Evolutionary conservation across 2,113 vertebrate genomes (phyloP).

Genomic region (Phoxinus phoxinus): DNA sequence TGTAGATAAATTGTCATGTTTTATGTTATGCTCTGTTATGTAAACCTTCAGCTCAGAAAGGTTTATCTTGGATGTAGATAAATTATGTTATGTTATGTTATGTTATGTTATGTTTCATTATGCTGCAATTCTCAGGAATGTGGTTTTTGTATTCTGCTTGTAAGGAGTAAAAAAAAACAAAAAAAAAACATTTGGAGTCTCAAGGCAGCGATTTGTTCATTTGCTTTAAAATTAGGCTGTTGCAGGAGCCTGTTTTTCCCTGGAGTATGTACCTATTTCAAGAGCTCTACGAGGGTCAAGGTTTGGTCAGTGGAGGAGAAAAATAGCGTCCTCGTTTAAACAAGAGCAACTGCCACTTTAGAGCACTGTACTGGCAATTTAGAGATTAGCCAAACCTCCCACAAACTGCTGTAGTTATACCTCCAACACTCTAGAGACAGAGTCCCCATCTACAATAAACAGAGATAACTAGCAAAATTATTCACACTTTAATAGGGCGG

Average conservation of each 20-base stretch:
- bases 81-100: neutral
- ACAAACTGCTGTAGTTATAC: conserved; percentile 33
- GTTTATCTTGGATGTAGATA: too few relatives aligned
- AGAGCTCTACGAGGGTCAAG: conserved; percentile 77
- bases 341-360: conserved; percentile 49
- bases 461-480: conserved; percentile 34
- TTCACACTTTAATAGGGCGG: conserved; percentile 15
- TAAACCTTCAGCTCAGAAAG: neutral
- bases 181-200: conserved; percentile 65
- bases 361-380: conserved; percentile 21
- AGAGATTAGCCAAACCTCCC: conserved; percentile 30
- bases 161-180: conserved; percentile 48
- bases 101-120: neutral
- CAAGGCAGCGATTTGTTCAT: conserved; percentile 62
- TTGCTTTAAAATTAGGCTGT: conserved; percentile 53
- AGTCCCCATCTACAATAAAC: conserved; percentile 37
- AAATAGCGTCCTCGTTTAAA: conserved; percentile 75
- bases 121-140: neutral
- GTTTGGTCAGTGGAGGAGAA: conserved; percentile 78
- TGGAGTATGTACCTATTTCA: conserved; percentile 76
- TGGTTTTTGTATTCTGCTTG: conserved; percentile 5
- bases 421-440: neutral
- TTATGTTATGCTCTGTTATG: neutral
- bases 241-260: conserved; percentile 57
- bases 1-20: neutral